phyloP scores from a whole-genome alignment of 1,140 invertebrate species.

The Drosophila triauraria region DNA sequence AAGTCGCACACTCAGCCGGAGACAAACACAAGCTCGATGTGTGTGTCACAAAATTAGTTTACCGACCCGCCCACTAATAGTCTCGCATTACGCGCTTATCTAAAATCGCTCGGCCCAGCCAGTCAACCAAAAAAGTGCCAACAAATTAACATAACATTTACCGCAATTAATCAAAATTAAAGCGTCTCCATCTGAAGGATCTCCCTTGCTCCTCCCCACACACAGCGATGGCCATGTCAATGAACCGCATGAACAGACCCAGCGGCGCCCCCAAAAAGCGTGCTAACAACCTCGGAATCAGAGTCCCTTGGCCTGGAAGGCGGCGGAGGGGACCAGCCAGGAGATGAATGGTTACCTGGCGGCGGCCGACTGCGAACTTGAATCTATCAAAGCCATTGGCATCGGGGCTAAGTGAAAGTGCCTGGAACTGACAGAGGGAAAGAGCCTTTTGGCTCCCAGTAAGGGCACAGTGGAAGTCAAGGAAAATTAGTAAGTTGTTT shows the following conservation, averaged over 20 bases:
- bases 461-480: slow-evolving; percentile 15
- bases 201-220: background rate
- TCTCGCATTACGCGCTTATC: slow-evolving; percentile 60
- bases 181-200: slow-evolving; percentile 4
- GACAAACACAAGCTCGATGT: slow-evolving; percentile 3
- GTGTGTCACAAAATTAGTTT: slow-evolving; percentile 40
- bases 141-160: slow-evolving; percentile 77
- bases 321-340: background rate
- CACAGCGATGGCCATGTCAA: slow-evolving; percentile 37
- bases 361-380: slow-evolving; percentile 60
- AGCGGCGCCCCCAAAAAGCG: slow-evolving; percentile 16
- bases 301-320: background rate
- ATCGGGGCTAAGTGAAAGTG: slow-evolving; percentile 42
- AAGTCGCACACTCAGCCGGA: background rate
- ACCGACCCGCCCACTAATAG: slow-evolving; percentile 51
- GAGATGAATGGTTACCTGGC: slow-evolving; percentile 57
- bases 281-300: slow-evolving; percentile 25
- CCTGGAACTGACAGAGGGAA: slow-evolving; percentile 57
- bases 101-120: slow-evolving; percentile 49
- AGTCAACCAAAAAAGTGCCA: slow-evolving; percentile 56
- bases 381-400: slow-evolving; percentile 64
- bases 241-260: slow-evolving; percentile 51
- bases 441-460: slow-evolving; percentile 17
- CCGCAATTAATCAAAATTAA: slow-evolving; percentile 76
- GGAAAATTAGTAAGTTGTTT: background rate